Base-by-base conservation (phyloP, 2,888 invertebrate genomes). In the Tipula unca region DNA sequence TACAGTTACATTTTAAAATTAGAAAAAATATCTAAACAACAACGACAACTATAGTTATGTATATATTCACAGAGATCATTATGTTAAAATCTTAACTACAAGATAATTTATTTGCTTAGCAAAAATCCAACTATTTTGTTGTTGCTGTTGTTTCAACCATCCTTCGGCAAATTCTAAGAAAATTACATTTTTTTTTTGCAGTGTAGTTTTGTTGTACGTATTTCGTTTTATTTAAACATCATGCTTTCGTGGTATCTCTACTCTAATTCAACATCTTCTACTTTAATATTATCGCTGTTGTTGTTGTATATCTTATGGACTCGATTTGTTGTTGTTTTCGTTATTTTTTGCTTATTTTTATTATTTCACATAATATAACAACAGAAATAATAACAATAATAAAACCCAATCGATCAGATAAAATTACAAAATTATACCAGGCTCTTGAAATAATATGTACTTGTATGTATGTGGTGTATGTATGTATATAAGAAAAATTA, bases 341-440 rank as follows among this genome's bases (percentile, higher is more conserved):
- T 82, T 29, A 14, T 82, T 82, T 69, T 82, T 82, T 82, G 29
- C 29, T 82, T 82, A 82, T 17, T 83, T 6, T 83, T 32, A 32
- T 83, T 83, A n/a, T 83, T 83, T 83, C 83, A 83, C 32, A 32
- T 83, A 83, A 83, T 83, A 32, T 35, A 69, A 69, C 69, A 69
- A 69, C 35, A 32, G 17, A 83, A 83, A 83, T 83, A 83, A 83
- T 83, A 83, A 83, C 29, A 69, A 69, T 32, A 32, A 83, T 83
- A 83, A 83, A 83, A 83, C 32, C 83, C 83, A 83, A 83, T 83
- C 83, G 83, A 83, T 83, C 83, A 83, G 83, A 83, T 83, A 83
- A 83, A 83, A 83, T 83, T 83, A 83, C 83, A 32, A 83, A 83
- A 83, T 83, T 83, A 83, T 83, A 83, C 83, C 83, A 83, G 83